A percentile compares a stretch with the other conserved stretches of the same genome.
These are phyloP conservation scores for Drymonia ruficornis DNA, from an alignment of 2,888 invertebrate genomes.

Conservation along the genomic window DNA sequence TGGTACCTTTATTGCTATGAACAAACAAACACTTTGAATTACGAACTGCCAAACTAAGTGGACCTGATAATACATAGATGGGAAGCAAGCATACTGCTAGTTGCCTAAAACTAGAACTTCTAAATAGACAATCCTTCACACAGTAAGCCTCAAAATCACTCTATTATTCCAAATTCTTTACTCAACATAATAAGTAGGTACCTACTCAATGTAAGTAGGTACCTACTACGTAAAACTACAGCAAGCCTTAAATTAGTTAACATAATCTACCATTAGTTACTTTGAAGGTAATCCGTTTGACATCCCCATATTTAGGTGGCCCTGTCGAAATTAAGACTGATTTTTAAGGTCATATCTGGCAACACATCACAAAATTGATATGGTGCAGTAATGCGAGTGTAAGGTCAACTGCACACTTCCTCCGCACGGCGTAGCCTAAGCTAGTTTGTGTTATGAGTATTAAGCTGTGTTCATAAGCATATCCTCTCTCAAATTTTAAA, in stretches of 20 bases:
- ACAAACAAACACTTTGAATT: no score
- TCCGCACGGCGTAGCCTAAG: slow-evolving; percentile 16
- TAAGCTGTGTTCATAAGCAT: slow-evolving; percentile 12
- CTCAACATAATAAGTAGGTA: no score
- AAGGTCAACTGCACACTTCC: slow-evolving; percentile 52
- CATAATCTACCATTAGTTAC: neutral
- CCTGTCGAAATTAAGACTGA: neutral
- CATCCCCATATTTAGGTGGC: neutral
- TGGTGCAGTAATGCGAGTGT: slow-evolving; percentile 44
- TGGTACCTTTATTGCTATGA: no score
- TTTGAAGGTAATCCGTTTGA: neutral
- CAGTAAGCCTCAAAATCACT: no score
- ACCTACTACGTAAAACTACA: no score
- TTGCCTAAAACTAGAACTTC: no score
- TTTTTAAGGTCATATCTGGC: slow-evolving; percentile 1
- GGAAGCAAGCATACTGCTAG: no score
- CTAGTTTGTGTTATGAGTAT: slow-evolving; percentile 11
- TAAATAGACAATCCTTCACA: no score
- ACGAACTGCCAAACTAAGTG: no score
- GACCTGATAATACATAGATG: no score
- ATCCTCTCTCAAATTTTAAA: neutral
- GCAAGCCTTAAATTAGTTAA: neutral
- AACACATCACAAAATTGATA: slow-evolving; percentile 30
- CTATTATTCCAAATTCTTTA: no score
- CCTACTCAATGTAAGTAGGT: no score